Evolutionary conservation across 2,113 vertebrate species (phyloP), one percentile per base, ranked within the genome.

Genomic region (Gymnarchus niloticus): DNA sequence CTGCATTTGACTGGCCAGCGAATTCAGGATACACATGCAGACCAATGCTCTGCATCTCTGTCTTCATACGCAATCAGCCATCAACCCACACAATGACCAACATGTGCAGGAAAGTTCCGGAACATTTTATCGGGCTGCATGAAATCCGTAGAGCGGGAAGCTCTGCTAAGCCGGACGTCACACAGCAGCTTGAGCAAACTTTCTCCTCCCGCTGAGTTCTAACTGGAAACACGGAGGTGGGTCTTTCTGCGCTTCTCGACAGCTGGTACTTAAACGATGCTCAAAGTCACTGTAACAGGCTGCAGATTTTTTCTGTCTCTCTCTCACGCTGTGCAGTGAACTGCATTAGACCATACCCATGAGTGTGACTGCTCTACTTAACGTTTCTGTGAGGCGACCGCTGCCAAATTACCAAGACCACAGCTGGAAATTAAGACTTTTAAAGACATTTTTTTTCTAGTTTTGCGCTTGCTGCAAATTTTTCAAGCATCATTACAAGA

Each of bases 391-490:
- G 17, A 19, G 65, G 61, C 37, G 28, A 65, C 65, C 14, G 19
- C 19, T 37, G 57, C 57, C 41, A 83, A 83, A 83, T 83, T 73
- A 83, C 81, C 65, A 28, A 56, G 81, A 23, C 46, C n/a, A 54
- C 2, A 51, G 61, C 46, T 48, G 61, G 44, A 83, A 56, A 86
- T 56, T n/a, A n/a, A n/a, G n/a, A n/a, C n/a, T n/a, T n/a, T n/a
- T n/a, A n/a, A n/a, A n/a, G n/a, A n/a, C n/a, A n/a, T 54, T 54
- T 54, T 54, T 54, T 48, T n/a, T 59, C 14, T 59, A 8, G 4
- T 59, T 78, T 46, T 54, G 6, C 14, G 14, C 14, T 49, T 78
- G 19, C 44, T 48, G 76, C 41, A 3, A 78, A 78, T 48, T 33
- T 44, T 76, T 44, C 23, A 23, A 6, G n/a, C n/a, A n/a, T n/a